phyloP scores from a whole-genome alignment of 2,888 invertebrate species.

The Seira sanloemensis region DNA sequence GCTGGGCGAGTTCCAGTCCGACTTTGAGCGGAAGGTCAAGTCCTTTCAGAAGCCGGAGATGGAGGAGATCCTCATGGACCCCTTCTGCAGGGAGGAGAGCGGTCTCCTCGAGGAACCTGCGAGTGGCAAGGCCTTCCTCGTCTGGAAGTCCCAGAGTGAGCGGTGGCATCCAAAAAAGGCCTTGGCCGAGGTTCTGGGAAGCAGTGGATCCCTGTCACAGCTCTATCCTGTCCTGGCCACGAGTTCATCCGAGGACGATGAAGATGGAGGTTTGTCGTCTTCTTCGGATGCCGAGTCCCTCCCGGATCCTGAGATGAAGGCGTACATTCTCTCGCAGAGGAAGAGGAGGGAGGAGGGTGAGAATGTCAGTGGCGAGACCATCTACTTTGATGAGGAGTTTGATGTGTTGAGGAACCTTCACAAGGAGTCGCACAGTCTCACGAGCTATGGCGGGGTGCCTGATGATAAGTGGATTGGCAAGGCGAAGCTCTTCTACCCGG shows the following conservation, averaged over 20 bases:
- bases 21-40: constrained; percentile 47
- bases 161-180: constrained; percentile 2
- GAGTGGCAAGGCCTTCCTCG: constrained; percentile 38
- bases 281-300: constrained; percentile 35
- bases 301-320: constrained; percentile 39
- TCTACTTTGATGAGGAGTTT: constrained; percentile 57
- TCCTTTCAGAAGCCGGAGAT: constrained; percentile 48
- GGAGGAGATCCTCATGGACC: constrained; percentile 32
- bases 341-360: constrained; percentile 26
- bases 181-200: background rate
- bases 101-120: constrained; percentile 41
- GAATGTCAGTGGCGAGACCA: constrained; percentile 45
- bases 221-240: background rate
- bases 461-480: constrained; percentile 58
- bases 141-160: constrained; percentile 40
- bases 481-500: constrained; percentile 51
- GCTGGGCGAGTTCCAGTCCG: constrained; percentile 47
- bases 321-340: constrained; percentile 32
- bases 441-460: constrained; percentile 47
- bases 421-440: constrained; percentile 46
- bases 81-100: constrained; percentile 51
- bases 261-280: no score
- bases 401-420: constrained; percentile 56
- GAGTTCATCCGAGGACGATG: constrained; percentile 17
- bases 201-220: background rate